Percentiles rank a stretch among this genome's conserved stretches.
Evolutionary conservation across 2,797 vertebrate genomes (phyloP).

Genomic region (Galago senegalensis): DNA sequence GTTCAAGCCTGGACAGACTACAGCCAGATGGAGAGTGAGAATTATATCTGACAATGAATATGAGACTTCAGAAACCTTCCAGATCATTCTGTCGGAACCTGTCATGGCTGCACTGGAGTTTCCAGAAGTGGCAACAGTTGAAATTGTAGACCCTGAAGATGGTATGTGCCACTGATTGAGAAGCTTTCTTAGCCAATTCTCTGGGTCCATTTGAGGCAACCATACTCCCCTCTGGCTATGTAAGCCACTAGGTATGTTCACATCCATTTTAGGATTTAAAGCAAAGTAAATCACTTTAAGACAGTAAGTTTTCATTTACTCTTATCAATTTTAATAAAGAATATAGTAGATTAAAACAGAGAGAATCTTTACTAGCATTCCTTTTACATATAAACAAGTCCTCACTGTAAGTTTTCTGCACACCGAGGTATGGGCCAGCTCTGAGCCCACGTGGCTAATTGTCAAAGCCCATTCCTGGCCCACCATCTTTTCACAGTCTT

Average conservation of each 20-base stretch:
- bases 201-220: not conserved
- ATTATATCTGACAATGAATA: constrained; percentile 94
- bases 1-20: constrained; percentile 94
- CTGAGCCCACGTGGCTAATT: not conserved
- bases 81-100: constrained; percentile 93
- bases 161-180: constrained; percentile 85
- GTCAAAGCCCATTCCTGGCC: not conserved
- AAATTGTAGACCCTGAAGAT: constrained; percentile 95
- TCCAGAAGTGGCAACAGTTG: constrained; percentile 91
- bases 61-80: constrained; percentile 94
- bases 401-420: not conserved
- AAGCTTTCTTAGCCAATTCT: not conserved
- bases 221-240: not conserved
- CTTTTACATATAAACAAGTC: not conserved
- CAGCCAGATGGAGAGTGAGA: constrained; percentile 93
- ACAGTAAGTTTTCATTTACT: not conserved
- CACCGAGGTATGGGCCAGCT: accelerated
- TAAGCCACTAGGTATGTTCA: not conserved
- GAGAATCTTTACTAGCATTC: not conserved
- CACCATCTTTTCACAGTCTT: not conserved
- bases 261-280: not conserved
- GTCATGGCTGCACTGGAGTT: constrained; percentile 94
- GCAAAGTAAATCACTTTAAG: not conserved
- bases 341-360: not conserved
- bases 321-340: not conserved